Percentiles rank a stretch among this genome's conserved stretches.
Evolutionary conservation across 2,113 vertebrate genomes (phyloP).

Genomic region (Macquaria ambigua): DNA sequence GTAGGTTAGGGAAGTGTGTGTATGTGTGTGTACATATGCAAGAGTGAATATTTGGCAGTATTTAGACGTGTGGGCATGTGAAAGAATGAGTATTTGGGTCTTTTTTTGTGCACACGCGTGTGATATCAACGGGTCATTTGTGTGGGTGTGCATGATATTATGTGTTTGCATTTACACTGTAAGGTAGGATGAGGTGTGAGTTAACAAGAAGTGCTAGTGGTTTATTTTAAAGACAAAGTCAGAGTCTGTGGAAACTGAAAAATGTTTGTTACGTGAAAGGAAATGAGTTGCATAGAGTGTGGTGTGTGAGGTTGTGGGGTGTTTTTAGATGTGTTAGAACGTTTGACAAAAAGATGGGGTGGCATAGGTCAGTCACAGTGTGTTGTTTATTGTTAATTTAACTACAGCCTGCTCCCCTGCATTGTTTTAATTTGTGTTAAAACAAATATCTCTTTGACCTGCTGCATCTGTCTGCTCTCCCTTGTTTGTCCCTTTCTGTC

Average conservation of each 20-base stretch:
- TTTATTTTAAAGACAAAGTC: background rate
- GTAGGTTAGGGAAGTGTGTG: conserved; percentile 47
- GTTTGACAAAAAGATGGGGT: background rate
- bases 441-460: conserved; percentile 37
- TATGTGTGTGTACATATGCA: conserved; percentile 15
- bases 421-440: background rate
- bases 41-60: background rate
- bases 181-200: background rate
- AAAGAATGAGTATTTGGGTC: background rate
- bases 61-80: background rate
- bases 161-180: background rate
- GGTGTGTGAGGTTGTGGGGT: conserved; percentile 14
- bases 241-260: conserved; percentile 26
- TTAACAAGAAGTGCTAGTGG: conserved; percentile 13
- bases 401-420: background rate
- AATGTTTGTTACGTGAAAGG: conserved; percentile 25
- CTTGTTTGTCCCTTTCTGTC: conserved; percentile 31
- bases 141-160: background rate
- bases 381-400: conserved; percentile 1
- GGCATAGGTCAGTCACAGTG: conserved; percentile 3
- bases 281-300: conserved; percentile 35
- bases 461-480: conserved; percentile 16
- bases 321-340: conserved; percentile 24
- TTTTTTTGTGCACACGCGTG: background rate
- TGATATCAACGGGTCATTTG: background rate